Conservation (phyloP, 2,113 vertebrate genomes). For the Anoura caudifer region DNA sequence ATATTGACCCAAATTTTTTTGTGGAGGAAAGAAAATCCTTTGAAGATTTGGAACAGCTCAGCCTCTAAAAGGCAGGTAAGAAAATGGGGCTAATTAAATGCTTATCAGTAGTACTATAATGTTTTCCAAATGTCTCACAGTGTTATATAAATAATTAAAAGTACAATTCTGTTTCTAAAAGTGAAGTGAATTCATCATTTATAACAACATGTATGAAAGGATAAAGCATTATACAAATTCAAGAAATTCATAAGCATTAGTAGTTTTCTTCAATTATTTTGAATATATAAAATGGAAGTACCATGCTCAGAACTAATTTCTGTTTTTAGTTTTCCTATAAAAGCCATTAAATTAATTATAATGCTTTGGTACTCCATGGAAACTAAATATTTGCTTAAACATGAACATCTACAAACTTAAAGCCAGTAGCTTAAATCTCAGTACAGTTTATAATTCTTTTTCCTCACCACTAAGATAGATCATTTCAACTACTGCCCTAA, state of each 20-base stretch:
- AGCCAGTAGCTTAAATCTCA: conserved; percentile 17
- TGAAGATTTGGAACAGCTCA: not conserved
- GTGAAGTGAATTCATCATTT: not conserved
- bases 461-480: not conserved
- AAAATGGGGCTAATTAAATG: conserved; percentile 12
- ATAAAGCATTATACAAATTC: not conserved
- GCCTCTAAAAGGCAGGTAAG: not conserved
- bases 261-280: not conserved
- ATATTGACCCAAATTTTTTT: not conserved
- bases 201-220: not conserved
- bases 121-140: conserved; percentile 21
- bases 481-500: not conserved
- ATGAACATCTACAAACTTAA: conserved; percentile 23
- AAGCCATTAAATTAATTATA: conserved; percentile 4
- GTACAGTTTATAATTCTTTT: not conserved
- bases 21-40: not conserved
- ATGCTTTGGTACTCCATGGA: not conserved
- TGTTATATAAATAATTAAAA: conserved; percentile 37
- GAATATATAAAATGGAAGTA: not conserved
- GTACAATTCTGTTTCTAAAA: conserved; percentile 26
- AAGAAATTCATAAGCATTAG: not conserved
- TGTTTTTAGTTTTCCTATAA: conserved; percentile 34
- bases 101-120: not conserved
- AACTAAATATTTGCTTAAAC: conserved; percentile 40
- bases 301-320: not conserved